phyloP scores from a whole-genome alignment of 2,888 invertebrate species.

The Scaptomyza reducta region DNA sequence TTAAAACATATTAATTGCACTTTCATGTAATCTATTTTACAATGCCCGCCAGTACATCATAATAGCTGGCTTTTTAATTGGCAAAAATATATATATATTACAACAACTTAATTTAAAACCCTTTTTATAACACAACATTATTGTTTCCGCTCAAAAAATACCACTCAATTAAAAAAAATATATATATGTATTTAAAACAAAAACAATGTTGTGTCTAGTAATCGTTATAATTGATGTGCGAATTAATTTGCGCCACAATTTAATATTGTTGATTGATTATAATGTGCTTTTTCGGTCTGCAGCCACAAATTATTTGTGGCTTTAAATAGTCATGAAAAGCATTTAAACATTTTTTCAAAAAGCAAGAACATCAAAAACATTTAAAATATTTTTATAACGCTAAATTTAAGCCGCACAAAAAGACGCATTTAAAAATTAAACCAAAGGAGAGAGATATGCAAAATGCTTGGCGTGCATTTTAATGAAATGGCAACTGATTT shows the following conservation, averaged over 20 bases:
- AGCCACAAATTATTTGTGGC: background rate
- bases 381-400: slow-evolving; percentile 47
- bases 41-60: background rate
- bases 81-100: background rate
- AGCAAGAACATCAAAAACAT: slow-evolving; percentile 30
- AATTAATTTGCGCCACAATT: slow-evolving; percentile 14
- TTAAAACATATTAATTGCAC: background rate
- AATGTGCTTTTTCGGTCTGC: background rate
- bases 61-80: slow-evolving; percentile 14
- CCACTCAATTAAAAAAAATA: background rate
- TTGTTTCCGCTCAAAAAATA: background rate
- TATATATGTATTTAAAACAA: background rate
- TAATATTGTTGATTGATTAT: slow-evolving; percentile 4
- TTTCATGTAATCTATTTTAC: background rate
- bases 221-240: slow-evolving; percentile 16
- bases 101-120: background rate
- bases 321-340: background rate
- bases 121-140: background rate
- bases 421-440: slow-evolving; percentile 24
- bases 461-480: slow-evolving; percentile 53
- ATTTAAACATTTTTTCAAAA: background rate
- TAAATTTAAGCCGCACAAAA: slow-evolving; percentile 46
- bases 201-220: slow-evolving; percentile 4
- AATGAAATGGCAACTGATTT: slow-evolving; percentile 77
- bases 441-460: background rate